Base-by-base conservation (phyloP, 2,888 invertebrate species). In the Schizotus pectinicornis region DNA sequence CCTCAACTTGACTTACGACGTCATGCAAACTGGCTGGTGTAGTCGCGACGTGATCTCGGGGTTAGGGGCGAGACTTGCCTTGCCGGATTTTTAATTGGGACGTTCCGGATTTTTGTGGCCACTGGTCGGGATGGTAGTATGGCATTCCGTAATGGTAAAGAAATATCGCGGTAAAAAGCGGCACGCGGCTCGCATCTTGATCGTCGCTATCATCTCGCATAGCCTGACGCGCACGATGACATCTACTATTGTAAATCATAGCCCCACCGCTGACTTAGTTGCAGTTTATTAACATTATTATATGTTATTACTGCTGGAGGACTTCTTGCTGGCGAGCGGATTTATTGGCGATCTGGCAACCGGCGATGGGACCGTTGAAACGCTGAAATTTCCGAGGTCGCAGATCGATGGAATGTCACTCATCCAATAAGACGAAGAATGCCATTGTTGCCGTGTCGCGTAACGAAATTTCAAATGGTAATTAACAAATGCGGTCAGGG, bases 191-290 rank as follows among this genome's bases (percentile, higher is more conserved):
- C 56, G 67, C 64, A 63, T 63, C 61, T 65, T 60, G 62, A 64
- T 66, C 56, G 53, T 45, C 52, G 12, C 63, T 54, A 55, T 63
- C 64, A 60, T 62, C 45, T 59, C 38, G 54, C 52, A 59, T 58
- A 63, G 61, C 43, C 57, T 61, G 63, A 65, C 62, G 62, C 63
- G 59, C 57, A 63, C 62, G 56, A 57, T 63, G 64, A 66, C 64
- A 63, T 57, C 59, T 56, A 66, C 55, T 57, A 64, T 64, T 64
- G 66, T 66, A 66, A 66, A 66, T 66, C 66, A 64, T 66, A 60
- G 58, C 31, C 48, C 45, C 51, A 42, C 47, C 47, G 45, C 59
- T 56, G 56, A 55, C 45, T 62, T 61, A 54, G 56, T 60, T 49
- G 61, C 51, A 59, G 62, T 56, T 64, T 64, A 64, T 64, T 54